Conservation (phyloP, 2,888 invertebrate species). For the Epinotia demarniana region DNA sequence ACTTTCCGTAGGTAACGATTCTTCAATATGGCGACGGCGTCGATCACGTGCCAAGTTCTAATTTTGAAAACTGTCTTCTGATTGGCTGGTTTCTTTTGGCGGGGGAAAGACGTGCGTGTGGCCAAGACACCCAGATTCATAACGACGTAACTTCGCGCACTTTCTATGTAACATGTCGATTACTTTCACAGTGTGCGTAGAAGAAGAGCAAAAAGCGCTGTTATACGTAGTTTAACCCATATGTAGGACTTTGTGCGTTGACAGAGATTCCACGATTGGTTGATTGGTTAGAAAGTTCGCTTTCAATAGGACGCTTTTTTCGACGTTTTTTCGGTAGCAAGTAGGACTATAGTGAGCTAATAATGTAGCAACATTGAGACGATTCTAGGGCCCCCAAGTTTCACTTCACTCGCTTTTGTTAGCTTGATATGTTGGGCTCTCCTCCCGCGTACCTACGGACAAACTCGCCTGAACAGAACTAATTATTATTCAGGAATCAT, state of each 20-base stretch:
- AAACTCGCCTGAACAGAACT: too few relatives aligned
- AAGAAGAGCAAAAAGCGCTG: not conserved
- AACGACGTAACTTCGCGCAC: not conserved
- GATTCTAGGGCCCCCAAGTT: too few relatives aligned
- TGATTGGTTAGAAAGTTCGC: not conserved
- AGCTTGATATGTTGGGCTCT: too few relatives aligned
- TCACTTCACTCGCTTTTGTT: too few relatives aligned
- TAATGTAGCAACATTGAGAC: not conserved
- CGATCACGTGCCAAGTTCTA: constrained; percentile 69
- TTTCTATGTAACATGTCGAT: not conserved
- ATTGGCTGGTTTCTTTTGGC: constrained; percentile 63
- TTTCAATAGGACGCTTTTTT: not conserved
- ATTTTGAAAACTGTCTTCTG: constrained; percentile 72
- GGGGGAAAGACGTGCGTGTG: constrained; percentile 59
- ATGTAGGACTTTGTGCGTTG: not conserved
- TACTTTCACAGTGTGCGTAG: not conserved
- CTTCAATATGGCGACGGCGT: constrained; percentile 51
- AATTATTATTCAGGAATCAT: too few relatives aligned
- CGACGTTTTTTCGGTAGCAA: not conserved
- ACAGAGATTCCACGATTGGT: not conserved
- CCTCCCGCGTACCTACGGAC: too few relatives aligned
- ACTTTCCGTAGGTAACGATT: not conserved
- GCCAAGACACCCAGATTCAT: constrained; percentile 56
- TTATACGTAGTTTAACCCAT: not conserved
- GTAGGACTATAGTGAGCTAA: not conserved